Evolutionary conservation across 2,797 vertebrate genomes (phyloP).

Genomic region (Hoplostethus mediterraneus): DNA sequence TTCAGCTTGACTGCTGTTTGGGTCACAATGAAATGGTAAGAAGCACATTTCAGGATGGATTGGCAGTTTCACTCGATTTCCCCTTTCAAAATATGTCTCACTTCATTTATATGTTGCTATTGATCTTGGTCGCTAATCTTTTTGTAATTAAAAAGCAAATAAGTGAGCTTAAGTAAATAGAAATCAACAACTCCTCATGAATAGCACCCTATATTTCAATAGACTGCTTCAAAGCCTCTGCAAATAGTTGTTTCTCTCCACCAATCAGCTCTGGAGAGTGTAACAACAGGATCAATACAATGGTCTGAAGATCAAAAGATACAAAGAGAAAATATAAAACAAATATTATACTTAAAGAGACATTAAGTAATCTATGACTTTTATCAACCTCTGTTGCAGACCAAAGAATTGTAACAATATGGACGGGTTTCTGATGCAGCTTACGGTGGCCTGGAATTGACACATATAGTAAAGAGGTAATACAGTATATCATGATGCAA

Average conservation of each 20-base stretch:
- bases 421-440: background rate
- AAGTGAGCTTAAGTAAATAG: slow-evolving; percentile 77
- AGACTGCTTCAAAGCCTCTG: slow-evolving; percentile 37
- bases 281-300: slow-evolving; percentile 31
- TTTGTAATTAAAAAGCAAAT: slow-evolving; percentile 78
- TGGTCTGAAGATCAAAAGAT: slow-evolving; percentile 29
- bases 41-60: slow-evolving; percentile 56
- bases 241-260: slow-evolving; percentile 27
- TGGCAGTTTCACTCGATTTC: slow-evolving; percentile 63
- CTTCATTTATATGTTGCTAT: slow-evolving; percentile 73
- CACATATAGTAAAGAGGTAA: too few relatives aligned
- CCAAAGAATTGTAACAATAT: too few relatives aligned
- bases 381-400: too few relatives aligned
- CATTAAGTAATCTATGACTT: background rate
- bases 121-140: slow-evolving; percentile 77
- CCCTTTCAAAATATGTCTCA: slow-evolving; percentile 57
- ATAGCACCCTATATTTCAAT: slow-evolving; percentile 44
- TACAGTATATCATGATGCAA: too few relatives aligned
- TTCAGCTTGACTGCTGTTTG: slow-evolving; percentile 42
- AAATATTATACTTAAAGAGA: slow-evolving; percentile 1
- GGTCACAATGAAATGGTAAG: slow-evolving; percentile 55
- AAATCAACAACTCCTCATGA: slow-evolving; percentile 75
- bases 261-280: slow-evolving; percentile 3
- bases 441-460: background rate
- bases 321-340: slow-evolving; percentile 6